These are phyloP conservation scores for Drosophila quadrilineata DNA, from an alignment of 1,140 invertebrate species.

Conservation along the genomic window DNA sequence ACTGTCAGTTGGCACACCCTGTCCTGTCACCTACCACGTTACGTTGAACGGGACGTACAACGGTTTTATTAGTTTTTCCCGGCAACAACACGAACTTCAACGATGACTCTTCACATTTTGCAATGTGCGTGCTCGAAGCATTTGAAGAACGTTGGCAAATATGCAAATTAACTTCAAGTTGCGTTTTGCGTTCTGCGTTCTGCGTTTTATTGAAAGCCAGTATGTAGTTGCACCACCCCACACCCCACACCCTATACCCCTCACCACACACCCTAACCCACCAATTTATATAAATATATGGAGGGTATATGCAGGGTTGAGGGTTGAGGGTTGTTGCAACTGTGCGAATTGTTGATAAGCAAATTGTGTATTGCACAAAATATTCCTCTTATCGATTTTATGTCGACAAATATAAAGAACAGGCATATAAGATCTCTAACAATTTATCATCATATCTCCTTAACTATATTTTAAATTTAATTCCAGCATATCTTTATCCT, in stretches of 20 bases:
- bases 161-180: slow-evolving; percentile 77
- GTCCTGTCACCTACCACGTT: slow-evolving; percentile 50
- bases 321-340: slow-evolving; percentile 51
- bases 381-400: slow-evolving; percentile 44
- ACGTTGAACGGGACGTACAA: no score
- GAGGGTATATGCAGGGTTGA: slow-evolving; percentile 36
- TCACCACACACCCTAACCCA: background rate
- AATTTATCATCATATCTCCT: no score
- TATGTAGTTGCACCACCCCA: background rate
- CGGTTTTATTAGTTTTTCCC: slow-evolving; percentile 67
- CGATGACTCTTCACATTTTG: slow-evolving; percentile 48
- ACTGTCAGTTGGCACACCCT: slow-evolving; percentile 2
- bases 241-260: slow-evolving; percentile 6
- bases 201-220: slow-evolving; percentile 43
- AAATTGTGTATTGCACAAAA: slow-evolving; percentile 43
- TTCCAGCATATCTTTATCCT: no score
- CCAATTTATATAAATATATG: background rate
- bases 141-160: slow-evolving; percentile 65
- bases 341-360: slow-evolving; percentile 40
- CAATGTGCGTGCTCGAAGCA: slow-evolving; percentile 55
- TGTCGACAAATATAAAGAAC: slow-evolving; percentile 2
- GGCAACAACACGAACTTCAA: background rate
- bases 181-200: slow-evolving; percentile 50
- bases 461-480: no score
- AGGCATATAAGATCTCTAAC: no score